These are phyloP conservation scores for Halcyon leucocephala DNA, from an alignment of 2,797 vertebrate species.

Conservation along the genomic window DNA sequence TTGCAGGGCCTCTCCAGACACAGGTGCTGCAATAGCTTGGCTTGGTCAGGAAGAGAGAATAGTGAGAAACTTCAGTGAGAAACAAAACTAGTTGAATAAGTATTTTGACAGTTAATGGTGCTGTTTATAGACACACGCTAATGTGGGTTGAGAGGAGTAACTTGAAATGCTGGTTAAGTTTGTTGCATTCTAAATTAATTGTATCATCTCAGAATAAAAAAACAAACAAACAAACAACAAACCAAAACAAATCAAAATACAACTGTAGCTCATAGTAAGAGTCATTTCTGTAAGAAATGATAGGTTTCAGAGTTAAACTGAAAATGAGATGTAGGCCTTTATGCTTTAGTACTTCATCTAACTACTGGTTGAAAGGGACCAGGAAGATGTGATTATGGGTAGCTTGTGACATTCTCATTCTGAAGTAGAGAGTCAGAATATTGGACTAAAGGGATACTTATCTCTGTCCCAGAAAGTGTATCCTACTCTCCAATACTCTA, in stretches of 20 bases:
- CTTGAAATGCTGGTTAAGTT: neutral
- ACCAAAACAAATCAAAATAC: no score
- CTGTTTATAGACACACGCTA: neutral
- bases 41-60: neutral
- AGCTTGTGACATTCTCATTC: neutral
- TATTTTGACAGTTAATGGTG: neutral
- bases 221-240: no score
- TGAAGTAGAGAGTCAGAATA: neutral
- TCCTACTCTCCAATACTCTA: neutral
- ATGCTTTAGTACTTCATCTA: neutral
- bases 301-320: neutral
- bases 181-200: neutral
- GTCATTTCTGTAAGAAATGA: neutral
- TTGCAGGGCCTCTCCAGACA: neutral
- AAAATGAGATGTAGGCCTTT: neutral
- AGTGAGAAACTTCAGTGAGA: neutral
- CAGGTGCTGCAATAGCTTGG: neutral
- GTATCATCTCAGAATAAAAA: neutral
- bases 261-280: neutral
- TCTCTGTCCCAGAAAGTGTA: neutral
- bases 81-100: neutral
- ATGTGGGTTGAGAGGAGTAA: neutral
- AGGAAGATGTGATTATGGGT: neutral
- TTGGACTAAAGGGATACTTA: neutral
- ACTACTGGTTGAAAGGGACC: neutral